Evolutionary conservation across 2,113 vertebrate species (phyloP).

Genomic region (Procapra przewalskii): DNA sequence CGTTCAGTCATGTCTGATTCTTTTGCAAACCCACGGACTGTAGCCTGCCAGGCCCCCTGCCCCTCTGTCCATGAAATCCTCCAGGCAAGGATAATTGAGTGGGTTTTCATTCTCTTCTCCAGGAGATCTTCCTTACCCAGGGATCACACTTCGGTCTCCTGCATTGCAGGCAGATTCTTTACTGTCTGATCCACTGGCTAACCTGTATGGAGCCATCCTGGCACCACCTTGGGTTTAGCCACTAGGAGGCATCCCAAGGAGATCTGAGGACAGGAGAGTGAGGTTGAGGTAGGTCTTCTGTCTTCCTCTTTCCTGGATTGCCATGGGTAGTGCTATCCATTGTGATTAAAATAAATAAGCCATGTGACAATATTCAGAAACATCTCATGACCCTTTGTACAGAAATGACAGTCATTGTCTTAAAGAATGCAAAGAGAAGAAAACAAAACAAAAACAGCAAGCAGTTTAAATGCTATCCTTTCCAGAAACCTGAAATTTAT

Average conservation of each 20-base stretch:
- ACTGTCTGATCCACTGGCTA: not conserved
- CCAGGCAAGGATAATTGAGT: not conserved
- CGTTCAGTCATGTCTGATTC: not conserved
- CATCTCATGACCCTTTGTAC: not conserved
- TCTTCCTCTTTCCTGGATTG: not conserved
- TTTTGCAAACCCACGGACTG: not conserved
- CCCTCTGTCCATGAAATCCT: not conserved
- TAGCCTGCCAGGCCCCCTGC: not conserved
- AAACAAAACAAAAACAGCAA: not conserved
- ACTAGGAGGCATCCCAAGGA: not conserved
- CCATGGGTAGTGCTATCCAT: not conserved
- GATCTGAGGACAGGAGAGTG: not conserved
- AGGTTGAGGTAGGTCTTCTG: not conserved
- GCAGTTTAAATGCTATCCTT: not conserved
- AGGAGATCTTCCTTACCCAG: not conserved
- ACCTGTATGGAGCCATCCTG: not conserved
- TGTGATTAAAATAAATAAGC: not conserved
- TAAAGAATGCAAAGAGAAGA: not conserved
- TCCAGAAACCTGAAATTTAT: not conserved
- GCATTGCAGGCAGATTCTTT: not conserved
- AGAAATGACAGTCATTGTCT: not conserved
- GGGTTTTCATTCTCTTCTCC: not conserved
- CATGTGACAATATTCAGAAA: not conserved
- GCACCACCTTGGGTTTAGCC: not conserved
- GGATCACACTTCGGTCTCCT: rapidly evolving